Evolutionary conservation across 2,797 vertebrate species (phyloP).

Genomic region (Austrolebias charrua): DNA sequence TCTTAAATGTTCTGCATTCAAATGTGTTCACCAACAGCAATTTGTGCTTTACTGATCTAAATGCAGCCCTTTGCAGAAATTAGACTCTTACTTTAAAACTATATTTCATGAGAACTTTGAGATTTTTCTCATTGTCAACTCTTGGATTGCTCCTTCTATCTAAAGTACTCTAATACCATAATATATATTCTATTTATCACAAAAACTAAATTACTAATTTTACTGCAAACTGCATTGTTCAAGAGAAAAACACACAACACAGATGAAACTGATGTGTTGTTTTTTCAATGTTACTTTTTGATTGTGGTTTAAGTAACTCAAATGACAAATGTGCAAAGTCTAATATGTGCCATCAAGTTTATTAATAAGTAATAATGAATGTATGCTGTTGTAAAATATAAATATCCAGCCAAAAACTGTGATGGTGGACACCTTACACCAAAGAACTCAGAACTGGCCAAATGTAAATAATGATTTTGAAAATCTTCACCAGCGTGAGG

Average conservation of each 20-base stretch:
- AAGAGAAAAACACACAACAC: background rate
- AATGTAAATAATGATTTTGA: background rate
- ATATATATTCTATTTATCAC: background rate
- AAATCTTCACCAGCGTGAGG: conserved; percentile 1
- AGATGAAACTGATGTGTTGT: background rate
- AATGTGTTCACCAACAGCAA: background rate
- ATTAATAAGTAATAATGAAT: background rate
- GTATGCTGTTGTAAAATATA: background rate
- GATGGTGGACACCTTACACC: background rate
- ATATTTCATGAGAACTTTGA: no score
- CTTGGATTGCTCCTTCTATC: background rate
- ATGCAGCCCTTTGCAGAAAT: no score
- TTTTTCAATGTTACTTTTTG: conserved; percentile 1
- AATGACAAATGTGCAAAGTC: background rate
- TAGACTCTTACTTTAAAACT: no score
- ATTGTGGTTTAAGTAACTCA: background rate
- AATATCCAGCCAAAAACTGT: background rate
- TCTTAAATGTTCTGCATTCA: conserved; percentile 3
- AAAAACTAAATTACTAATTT: no score
- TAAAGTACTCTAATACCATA: background rate
- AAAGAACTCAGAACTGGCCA: background rate
- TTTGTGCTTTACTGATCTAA: conserved; percentile 11
- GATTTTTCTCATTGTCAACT: no score
- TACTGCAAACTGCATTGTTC: no score
- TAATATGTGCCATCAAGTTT: background rate